Evolutionary conservation across 2,797 vertebrate genomes (phyloP), one percentile per base, ranked within the genome.

Genomic region (Denticeps clupeoides): DNA sequence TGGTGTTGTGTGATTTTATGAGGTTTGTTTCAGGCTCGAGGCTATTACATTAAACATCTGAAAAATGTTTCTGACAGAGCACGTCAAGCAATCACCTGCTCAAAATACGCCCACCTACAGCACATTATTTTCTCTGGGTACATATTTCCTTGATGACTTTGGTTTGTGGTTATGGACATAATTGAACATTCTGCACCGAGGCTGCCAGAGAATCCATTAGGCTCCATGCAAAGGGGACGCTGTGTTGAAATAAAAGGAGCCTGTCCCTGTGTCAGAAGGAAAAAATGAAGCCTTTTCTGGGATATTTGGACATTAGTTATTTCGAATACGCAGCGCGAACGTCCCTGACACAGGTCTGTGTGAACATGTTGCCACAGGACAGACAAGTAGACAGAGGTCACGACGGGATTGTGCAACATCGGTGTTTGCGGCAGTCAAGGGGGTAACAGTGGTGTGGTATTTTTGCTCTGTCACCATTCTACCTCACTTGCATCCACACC

Each of bases 171-270:
- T 44, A 55, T 60, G 64, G 60, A 64, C 64, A 58, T 54, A 56
- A 51, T 56, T 45, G 53, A 45, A 52, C 55, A 33, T 31, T 65
- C 54, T 47, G 21, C 28, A 41, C 46, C 49, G 47, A 45, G 45
- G 37, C 59, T 59, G 63, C 62, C 62, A 65, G 58, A 53, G 47
- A 37, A 53, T 61, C 55, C 49, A 65, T 65, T 65, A 61, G 31
- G 41, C 58, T 45, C 22, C 23, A 18, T n/a, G 23, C 45, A 38
- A 41, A 26, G 26, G n/a, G 1, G 40, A 50, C n/a, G n/a, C n/a
- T n/a, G n/a, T n/a, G n/a, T 18, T 44, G 41, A 19, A 27, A 22
- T 45, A 43, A 43, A 45, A 43, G 29, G 27, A 22, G 10, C 15
- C 6, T 21, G 26, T 22, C 22, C 4, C 22, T 4, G 4, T 12